Evolutionary conservation across 2,888 invertebrate species (phyloP), one percentile per base, ranked within the genome.

Genomic region (Sesia bembeciformis): DNA sequence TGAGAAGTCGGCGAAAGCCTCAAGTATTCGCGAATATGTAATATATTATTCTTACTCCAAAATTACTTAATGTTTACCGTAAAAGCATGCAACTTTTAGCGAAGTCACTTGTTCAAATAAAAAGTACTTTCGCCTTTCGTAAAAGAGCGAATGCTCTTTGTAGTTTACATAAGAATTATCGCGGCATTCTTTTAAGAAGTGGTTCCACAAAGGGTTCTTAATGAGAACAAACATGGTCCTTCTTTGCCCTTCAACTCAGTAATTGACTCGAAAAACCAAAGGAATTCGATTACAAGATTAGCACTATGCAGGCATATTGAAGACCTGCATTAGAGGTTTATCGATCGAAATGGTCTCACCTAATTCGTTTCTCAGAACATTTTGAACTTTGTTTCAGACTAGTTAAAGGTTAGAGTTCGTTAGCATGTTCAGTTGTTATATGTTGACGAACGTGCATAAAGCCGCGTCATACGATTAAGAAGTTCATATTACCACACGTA

Each of bases 31-130:
- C 76, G 73, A 78, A 81, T 74, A 74, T 76, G 76, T 75, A 76
- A 81, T 77, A 71, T 72, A 54, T 66, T 66, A 68, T 70, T 67
- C 70, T 72, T 66, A 59, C 66, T 63, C 63, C 68, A 67, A 69
- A 70, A 81, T 87, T 83, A 80, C 77, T 77, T 74, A 87, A 87
- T 81, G 67, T 85, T 83, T 85, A 77, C 66, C 68, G 69, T 72
- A 72, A 74, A 72, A 71, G 69, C 70, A 74, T 71, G 80, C 75
- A 80, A 81, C 73, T 77, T 74, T 75, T 72, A 70, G 73, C 75
- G 62, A 58, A 67, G 76, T 71, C 72, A 70, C 68, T 72, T 78
- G 76, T 78, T 66, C 74, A 74, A 77, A 80, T 72, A 78, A 74
- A 74, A 68, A 69, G 63, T 69, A 76, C 84, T 88, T 87, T 88